Evolutionary conservation across 2,888 invertebrate genomes (phyloP), one percentile per base, ranked within the genome.

Genomic region (Cerceris ruficornis): DNA sequence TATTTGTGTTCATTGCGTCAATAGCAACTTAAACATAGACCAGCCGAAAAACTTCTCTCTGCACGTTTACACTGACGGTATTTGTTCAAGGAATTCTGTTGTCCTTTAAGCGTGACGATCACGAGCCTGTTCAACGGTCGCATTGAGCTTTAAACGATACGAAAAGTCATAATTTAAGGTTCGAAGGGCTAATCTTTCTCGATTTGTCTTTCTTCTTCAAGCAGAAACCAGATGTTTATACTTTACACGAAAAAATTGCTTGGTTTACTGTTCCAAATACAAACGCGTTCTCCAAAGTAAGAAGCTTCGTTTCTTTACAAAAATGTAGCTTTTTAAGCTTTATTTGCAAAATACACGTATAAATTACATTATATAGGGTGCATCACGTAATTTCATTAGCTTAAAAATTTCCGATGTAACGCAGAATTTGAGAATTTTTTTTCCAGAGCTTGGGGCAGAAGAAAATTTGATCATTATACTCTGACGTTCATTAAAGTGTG

Each of bases 181-280:
- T 70, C 62, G 68, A 64, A 64, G 68, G 69, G 60, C 71, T 85
- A 82, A 70, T 77, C 67, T 65, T 68, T 74, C 67, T 76, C 66
- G 42, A 62, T 55, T 75, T 58, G 41, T 41, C 43, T 60, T 81
- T 59, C 41, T 54, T 42, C 57, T 70, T 64, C 17, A 43, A 42
- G 54, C 57, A 42, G 41, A 58, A 54, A 72, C 66, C 60, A 54
- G 52, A 59, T 58, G 15, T 49, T 46, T 57, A 28, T 57, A 5
- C 9, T 39, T 57, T 28, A 57, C 28, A 17, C 11, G 14, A 62
- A 39, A 8, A 15, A 67, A 41, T 46, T 17, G 57, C 28, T 28
- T 4, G 28, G 2, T 28, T 4, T 28, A 28, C 28, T 4, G 28
- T 28, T 28, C 4, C 2, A 28, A 28, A 28, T 28, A 28, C 28